These are phyloP conservation scores for Mastacembelus armatus DNA, from an alignment of 2,797 vertebrate species.

Conservation along the genomic window DNA sequence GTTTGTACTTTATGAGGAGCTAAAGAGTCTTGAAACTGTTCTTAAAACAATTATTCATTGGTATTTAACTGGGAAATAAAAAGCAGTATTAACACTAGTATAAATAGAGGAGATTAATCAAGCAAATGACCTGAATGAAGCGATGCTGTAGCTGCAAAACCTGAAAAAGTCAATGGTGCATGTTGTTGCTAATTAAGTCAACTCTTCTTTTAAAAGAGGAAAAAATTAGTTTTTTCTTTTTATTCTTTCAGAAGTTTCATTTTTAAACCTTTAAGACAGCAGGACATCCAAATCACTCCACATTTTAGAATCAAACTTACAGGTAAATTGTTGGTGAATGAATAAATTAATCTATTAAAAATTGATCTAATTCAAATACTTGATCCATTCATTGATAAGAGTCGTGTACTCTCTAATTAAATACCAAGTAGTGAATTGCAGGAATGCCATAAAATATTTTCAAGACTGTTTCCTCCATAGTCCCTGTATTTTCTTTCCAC, in stretches of 20 bases:
- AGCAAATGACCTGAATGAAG: neutral
- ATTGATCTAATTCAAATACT: neutral
- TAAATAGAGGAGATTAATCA: neutral
- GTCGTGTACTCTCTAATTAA: neutral
- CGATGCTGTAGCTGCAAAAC: neutral
- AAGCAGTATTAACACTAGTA: neutral
- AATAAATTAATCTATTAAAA: neutral
- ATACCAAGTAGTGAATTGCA: conserved; percentile 1
- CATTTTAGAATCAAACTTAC: neutral
- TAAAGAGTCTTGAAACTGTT: conserved; percentile 12
- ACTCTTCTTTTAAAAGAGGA: neutral
- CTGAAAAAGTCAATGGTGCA: neutral
- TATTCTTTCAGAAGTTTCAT: too few species aligned
- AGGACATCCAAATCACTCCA: neutral
- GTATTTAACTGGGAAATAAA: conserved; percentile 11
- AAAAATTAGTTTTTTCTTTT: neutral
- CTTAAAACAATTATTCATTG: conserved; percentile 9
- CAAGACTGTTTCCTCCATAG: conserved; percentile 14
- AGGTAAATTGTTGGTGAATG: neutral
- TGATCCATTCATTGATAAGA: neutral
- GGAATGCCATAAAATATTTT: conserved; percentile 23
- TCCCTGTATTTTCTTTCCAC: conserved; percentile 25
- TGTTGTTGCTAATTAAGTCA: neutral
- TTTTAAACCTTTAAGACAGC: too few species aligned
- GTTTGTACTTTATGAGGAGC: neutral